Evolutionary conservation across 2,888 invertebrate species (phyloP).

Genomic region (Sussaba pulchella): DNA sequence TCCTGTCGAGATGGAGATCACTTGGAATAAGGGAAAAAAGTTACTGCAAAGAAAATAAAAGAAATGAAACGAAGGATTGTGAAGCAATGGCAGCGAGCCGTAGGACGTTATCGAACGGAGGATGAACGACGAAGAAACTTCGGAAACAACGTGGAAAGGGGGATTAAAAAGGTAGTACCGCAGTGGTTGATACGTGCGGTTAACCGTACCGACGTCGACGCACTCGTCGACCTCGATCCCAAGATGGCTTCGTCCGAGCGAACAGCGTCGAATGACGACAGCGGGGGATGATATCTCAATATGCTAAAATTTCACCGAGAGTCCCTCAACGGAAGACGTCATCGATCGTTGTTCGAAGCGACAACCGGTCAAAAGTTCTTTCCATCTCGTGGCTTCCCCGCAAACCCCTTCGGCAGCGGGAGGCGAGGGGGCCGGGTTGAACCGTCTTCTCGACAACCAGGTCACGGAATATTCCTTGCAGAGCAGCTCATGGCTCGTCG

Average conservation of each 20-base stretch:
- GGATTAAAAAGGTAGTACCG: constrained; percentile 2
- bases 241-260: not conserved
- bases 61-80: too few species aligned
- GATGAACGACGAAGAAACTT: constrained; percentile 1
- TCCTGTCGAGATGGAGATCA: not conserved
- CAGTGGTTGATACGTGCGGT: not conserved
- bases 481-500: not conserved
- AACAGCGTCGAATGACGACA: constrained; percentile 33
- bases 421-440: too few species aligned
- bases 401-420: too few species aligned
- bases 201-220: constrained; percentile 20
- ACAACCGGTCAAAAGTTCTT: not conserved
- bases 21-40: not conserved
- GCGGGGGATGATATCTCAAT: constrained; percentile 38
- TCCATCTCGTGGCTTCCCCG: too few species aligned
- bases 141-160: constrained; percentile 7
- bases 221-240: constrained; percentile 18
- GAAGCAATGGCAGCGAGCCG: not conserved
- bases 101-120: too few species aligned
- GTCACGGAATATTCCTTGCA: not conserved
- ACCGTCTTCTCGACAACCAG: constrained; percentile 47
- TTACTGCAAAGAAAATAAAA: not conserved
- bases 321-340: constrained; percentile 11
- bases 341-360: not conserved
- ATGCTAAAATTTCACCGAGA: constrained; percentile 39